These are phyloP conservation scores for Neofelis nebulosa DNA, from an alignment of 2,113 vertebrate genomes.

Conservation along the genomic window DNA sequence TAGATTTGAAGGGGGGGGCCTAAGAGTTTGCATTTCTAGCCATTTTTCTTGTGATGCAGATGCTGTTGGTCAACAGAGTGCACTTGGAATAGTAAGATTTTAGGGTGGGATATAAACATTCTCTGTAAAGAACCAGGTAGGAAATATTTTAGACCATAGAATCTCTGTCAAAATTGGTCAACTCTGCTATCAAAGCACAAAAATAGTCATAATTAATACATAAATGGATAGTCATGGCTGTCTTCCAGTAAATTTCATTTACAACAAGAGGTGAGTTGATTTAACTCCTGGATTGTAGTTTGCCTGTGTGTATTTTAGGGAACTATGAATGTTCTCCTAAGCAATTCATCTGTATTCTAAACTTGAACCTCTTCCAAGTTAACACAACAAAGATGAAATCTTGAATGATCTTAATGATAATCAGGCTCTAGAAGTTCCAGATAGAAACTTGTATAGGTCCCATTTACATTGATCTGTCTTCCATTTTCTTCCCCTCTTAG, in stretches of 20 bases:
- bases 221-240: neutral
- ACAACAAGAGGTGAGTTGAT: neutral
- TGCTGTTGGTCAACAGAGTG: neutral
- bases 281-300: neutral
- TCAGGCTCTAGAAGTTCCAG: neutral
- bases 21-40: neutral
- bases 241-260: neutral
- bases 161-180: neutral
- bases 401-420: neutral
- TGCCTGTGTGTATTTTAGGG: neutral
- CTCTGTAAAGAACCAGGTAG: neutral
- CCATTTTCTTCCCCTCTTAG: neutral
- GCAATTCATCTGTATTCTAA: neutral
- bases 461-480: neutral
- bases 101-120: neutral
- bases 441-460: neutral
- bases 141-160: neutral
- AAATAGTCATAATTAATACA: neutral
- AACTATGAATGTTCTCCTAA: neutral
- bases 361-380: neutral
- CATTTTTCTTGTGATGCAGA: neutral
- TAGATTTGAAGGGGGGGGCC: neutral
- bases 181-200: neutral
- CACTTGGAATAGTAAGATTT: neutral
- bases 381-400: neutral